Evolutionary conservation across 1,140 invertebrate species (phyloP).

Genomic region (Drosophila tristis): DNA sequence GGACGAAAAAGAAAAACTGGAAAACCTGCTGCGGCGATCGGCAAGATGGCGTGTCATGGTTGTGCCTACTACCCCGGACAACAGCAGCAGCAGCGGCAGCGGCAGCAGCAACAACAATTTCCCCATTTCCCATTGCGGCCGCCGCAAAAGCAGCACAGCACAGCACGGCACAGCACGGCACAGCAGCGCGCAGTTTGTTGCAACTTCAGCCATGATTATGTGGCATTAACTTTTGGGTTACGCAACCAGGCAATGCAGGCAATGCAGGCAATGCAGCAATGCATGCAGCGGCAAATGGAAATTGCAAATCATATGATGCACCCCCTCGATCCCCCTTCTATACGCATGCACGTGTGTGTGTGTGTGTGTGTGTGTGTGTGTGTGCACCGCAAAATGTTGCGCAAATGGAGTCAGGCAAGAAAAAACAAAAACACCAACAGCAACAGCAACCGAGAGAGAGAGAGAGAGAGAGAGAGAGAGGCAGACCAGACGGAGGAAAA

Average conservation of each 20-base stretch:
- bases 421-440: constrained; percentile 49
- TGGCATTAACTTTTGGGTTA: constrained; percentile 81
- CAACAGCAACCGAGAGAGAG: constrained; percentile 12
- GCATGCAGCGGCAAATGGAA: constrained; percentile 59
- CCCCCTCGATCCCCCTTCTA: not conserved
- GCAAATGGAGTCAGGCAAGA: constrained; percentile 64
- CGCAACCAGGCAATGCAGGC: constrained; percentile 66
- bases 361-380: no score
- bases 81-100: not conserved
- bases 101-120: constrained; percentile 44
- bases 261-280: constrained; percentile 58
- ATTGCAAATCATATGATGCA: constrained; percentile 78
- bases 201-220: constrained; percentile 82
- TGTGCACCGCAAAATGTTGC: constrained; percentile 62
- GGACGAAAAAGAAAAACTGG: constrained; percentile 4
- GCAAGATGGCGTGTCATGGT: constrained; percentile 68
- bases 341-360: not conserved
- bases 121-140: constrained; percentile 77
- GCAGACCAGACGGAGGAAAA: constrained; percentile 40
- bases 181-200: constrained; percentile 40
- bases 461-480: constrained; percentile 7
- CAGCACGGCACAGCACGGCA: no score
- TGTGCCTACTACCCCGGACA: constrained; percentile 23
- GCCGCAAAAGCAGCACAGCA: constrained; percentile 7
- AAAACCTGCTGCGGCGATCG: constrained; percentile 35